Conservation (phyloP, 2,888 invertebrate species). For the Ichneumon xanthorius region DNA sequence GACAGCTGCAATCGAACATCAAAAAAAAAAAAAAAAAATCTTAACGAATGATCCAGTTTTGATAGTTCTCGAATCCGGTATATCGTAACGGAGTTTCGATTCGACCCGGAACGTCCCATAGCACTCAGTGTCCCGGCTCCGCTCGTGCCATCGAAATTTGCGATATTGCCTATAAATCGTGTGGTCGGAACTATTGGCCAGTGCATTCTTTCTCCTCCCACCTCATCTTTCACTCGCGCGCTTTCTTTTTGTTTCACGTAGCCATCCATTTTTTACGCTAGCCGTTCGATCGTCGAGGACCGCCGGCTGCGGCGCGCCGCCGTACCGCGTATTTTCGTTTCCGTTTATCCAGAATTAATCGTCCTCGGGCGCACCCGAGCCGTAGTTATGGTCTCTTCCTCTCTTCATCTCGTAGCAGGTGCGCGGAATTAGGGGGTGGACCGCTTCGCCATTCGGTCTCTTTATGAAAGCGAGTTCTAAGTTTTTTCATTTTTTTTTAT, state of each 20-base stretch:
- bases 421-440: slow-evolving; percentile 58
- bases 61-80: neutral
- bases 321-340: slow-evolving; percentile 55
- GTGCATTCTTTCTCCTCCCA: slow-evolving; percentile 28
- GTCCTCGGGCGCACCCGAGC: slow-evolving; percentile 13
- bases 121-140: neutral
- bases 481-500: slow-evolving; percentile 16
- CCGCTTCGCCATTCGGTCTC: slow-evolving; percentile 15
- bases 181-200: slow-evolving; percentile 37
- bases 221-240: slow-evolving; percentile 1
- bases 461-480: slow-evolving; percentile 41
- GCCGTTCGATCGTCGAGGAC: slow-evolving; percentile 31
- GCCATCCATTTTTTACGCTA: slow-evolving; percentile 41
- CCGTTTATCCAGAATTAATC: slow-evolving; percentile 67
- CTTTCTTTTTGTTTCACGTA: slow-evolving; percentile 33
- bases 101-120: neutral
- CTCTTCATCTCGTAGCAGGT: slow-evolving; percentile 61
- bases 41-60: neutral
- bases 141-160: slow-evolving; percentile 40
- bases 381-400: slow-evolving; percentile 54
- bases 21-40: too few species aligned
- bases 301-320: slow-evolving; percentile 34
- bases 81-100: neutral
- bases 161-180: slow-evolving; percentile 61
- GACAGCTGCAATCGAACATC: too few species aligned